A percentile compares a stretch with the other conserved stretches of the same genome.
Conservation (phyloP, 2,113 vertebrate genomes). For the Phyllostomus discolor region DNA sequence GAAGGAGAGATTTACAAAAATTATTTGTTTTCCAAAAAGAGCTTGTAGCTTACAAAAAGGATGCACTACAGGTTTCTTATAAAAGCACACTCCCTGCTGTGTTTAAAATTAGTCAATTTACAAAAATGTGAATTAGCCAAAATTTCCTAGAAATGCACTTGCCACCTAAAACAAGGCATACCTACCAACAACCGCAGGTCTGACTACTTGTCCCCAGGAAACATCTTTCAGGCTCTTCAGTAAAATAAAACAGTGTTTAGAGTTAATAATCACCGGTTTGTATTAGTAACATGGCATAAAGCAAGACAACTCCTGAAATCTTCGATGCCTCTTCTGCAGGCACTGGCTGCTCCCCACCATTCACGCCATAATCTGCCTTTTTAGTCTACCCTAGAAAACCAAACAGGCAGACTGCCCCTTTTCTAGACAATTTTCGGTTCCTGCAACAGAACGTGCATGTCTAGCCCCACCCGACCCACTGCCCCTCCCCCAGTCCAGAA, state of each 20-base stretch:
- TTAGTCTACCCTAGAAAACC: neutral
- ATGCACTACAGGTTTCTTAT: conserved; percentile 28
- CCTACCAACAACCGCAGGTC: neutral
- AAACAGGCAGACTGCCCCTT: neutral
- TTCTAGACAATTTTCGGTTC: neutral
- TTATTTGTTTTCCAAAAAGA: conserved; percentile 18
- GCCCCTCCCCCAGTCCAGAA: too few species aligned
- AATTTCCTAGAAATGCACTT: neutral
- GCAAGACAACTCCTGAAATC: neutral
- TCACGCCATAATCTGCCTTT: neutral
- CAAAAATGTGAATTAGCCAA: conserved; percentile 46
- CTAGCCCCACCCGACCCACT: neutral
- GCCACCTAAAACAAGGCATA: conserved; percentile 3
- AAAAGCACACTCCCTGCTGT: conserved; percentile 19
- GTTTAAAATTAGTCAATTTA: conserved; percentile 60
- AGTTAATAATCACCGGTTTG: conserved; percentile 26
- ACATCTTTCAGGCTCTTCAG: neutral
- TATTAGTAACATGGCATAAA: conserved; percentile 7
- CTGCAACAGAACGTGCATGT: fast-evolving
- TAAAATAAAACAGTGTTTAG: neutral
- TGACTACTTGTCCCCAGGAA: neutral
- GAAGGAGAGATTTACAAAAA: conserved; percentile 32
- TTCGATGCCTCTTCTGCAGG: neutral
- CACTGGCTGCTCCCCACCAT: neutral
- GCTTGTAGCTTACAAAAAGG: conserved; percentile 24